Evolutionary conservation across 2,113 vertebrate species (phyloP).

Genomic region (Euleptes europaea): DNA sequence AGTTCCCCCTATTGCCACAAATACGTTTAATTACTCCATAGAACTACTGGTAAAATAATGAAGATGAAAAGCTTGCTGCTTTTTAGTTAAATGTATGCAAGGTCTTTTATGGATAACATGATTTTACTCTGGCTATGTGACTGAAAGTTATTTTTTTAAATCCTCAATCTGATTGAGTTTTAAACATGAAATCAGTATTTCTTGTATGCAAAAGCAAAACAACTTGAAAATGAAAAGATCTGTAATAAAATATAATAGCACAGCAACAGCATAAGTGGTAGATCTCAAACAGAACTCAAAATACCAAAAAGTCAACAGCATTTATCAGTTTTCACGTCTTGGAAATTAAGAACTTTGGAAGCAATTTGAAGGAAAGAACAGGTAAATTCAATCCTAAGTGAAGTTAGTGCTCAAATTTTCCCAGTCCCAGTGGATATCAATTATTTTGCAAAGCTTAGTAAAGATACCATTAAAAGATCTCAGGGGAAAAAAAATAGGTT

Average conservation of each 20-base stretch:
- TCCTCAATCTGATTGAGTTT: neutral
- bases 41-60: too few species aligned
- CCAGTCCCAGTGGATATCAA: neutral
- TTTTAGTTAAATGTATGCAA: neutral
- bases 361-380: neutral
- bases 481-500: neutral
- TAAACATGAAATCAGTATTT: constrained; percentile 5
- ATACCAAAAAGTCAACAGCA: neutral
- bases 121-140: neutral
- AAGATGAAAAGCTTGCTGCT: neutral
- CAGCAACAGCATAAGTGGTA: neutral
- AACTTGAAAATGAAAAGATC: neutral
- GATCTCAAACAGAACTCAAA: neutral
- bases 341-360: constrained; percentile 2
- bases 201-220: neutral
- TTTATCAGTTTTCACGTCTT: constrained; percentile 4
- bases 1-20: too few species aligned
- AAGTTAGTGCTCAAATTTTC: constrained; percentile 17
- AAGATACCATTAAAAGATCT: constrained; percentile 7
- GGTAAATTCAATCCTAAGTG: constrained; percentile 4
- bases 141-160: too few species aligned
- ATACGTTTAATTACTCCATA: too few species aligned
- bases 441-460: constrained; percentile 12
- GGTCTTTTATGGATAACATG: neutral
- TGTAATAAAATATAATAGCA: constrained; percentile 4